Percentiles rank a stretch among this genome's conserved stretches.
These are phyloP conservation scores for Pampus argenteus DNA, from an alignment of 2,797 vertebrate genomes.

Conservation along the genomic window DNA sequence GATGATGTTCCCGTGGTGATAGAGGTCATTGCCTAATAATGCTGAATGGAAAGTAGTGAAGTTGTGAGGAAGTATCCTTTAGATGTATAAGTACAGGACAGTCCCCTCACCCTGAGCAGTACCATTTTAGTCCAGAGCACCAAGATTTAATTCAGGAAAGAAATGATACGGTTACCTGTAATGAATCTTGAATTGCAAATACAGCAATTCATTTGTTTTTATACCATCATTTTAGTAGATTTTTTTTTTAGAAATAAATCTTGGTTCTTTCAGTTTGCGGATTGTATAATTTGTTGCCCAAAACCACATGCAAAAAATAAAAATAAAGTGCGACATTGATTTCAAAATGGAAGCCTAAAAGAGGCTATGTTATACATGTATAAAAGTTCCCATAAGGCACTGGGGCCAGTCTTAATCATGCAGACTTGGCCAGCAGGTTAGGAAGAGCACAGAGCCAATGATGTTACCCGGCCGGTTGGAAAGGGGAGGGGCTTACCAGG, in stretches of 20 bases:
- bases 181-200: neutral
- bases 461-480: slow-evolving; percentile 75
- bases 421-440: slow-evolving; percentile 83
- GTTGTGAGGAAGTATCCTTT: neutral
- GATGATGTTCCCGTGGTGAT: slow-evolving; percentile 10
- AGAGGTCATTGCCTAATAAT: slow-evolving; percentile 22
- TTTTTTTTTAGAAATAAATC: slow-evolving; percentile 54
- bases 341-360: slow-evolving; percentile 54
- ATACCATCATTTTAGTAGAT: neutral
- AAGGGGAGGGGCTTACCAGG: slow-evolving; percentile 92
- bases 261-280: slow-evolving; percentile 58
- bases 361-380: slow-evolving; percentile 47
- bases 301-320: slow-evolving; percentile 81
- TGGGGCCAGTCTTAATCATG: slow-evolving; percentile 85
- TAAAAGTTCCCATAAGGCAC: slow-evolving; percentile 64
- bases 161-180: neutral
- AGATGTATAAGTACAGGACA: slow-evolving; percentile 13
- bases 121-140: slow-evolving; percentile 52
- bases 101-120: slow-evolving; percentile 22
- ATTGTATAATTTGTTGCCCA: slow-evolving; percentile 58
- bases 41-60: slow-evolving; percentile 30
- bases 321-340: slow-evolving; percentile 40
- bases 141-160: slow-evolving; percentile 64
- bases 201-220: neutral
- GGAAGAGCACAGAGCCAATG: slow-evolving; percentile 82